Base-by-base conservation (phyloP, 2,113 vertebrate species). In the Osmerus eperlanus region DNA sequence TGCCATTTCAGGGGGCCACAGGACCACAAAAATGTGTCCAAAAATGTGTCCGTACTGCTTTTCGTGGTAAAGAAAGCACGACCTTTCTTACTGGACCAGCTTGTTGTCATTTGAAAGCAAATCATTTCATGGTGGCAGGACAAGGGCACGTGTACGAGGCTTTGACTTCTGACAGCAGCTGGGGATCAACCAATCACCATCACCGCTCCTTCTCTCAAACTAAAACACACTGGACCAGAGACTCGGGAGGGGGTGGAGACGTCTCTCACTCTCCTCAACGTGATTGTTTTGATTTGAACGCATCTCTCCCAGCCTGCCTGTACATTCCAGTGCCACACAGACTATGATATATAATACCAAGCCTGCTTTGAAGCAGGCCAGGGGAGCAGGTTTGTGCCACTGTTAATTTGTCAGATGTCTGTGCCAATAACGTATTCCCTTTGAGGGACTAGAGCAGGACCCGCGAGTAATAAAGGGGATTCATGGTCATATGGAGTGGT, bases 381-480 rank as follows among this genome's bases (percentile, higher is more conserved):
- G 71, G 65, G 60, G 65, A 77, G 55, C 75, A 79, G 73, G 70
- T n/a, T 59, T 36, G 47, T 28, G 68, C 68, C 58, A 77, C 83
- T 73, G 74, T 74, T 65, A 36, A 61, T 81, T 73, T 65, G 55
- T 78, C 74, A 79, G 21, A 73, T 61, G 77, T 83, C 76, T 53
- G 15, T 68, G 55, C 67, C 83, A 81, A 77, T 87, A 72, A 78
- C 66, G 56, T 78, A 13, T 16, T 52, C n/a, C 70, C 76, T 73
- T 75, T 80, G 79, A 77, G 61, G 67, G 70, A 66, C 58, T 14
- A 64, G 58, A 16, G 58, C 75, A 67, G 71, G 83, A 80, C 59
- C 51, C 19, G 54, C 68, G 71, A 73, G 64, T 74, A 82, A 79
- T 72, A 54, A 73, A 65, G 16, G 28, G 41, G 56, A 77, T 81